Percentiles rank a stretch among this genome's conserved stretches.
Evolutionary conservation across 1,140 invertebrate genomes (phyloP).

Genomic region (Drosophila pachea): DNA sequence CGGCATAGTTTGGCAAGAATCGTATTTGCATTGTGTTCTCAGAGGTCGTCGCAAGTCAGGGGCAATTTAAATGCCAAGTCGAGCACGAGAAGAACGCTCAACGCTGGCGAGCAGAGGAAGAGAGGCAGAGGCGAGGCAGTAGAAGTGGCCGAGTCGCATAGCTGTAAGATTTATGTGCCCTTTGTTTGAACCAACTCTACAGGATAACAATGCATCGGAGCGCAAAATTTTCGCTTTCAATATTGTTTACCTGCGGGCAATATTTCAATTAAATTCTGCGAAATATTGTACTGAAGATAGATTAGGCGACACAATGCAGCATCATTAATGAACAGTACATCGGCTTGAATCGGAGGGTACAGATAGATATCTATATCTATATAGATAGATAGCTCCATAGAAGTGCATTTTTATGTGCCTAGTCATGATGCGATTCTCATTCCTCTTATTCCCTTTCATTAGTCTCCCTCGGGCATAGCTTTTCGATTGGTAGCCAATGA

Average conservation of each 20-base stretch:
- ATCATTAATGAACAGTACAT: conserved; percentile 21
- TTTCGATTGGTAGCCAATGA: conserved; percentile 41
- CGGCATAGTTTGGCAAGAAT: conserved; percentile 68
- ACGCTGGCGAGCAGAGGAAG: neutral
- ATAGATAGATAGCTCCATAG: neutral
- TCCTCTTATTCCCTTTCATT: conserved; percentile 65
- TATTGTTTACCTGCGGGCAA: conserved; percentile 43
- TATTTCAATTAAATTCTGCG: conserved; percentile 71
- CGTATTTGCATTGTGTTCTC: conserved; percentile 50
- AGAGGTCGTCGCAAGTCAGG: conserved; percentile 54
- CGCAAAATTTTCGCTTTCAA: conserved; percentile 72
- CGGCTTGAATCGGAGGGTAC: neutral
- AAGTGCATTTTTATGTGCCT: neutral
- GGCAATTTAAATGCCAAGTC: conserved; percentile 69
- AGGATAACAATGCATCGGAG: conserved; percentile 57
- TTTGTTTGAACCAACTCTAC: conserved; percentile 51
- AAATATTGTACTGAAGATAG: conserved; percentile 32
- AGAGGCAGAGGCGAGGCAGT: neutral
- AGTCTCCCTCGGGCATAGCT: conserved; percentile 31
- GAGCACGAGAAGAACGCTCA: conserved; percentile 32
- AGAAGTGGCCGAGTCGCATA: conserved; percentile 27
- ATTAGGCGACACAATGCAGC: conserved; percentile 22
- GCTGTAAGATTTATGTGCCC: conserved; percentile 63
- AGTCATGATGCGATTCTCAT: conserved; percentile 30
- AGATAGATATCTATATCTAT: neutral